Evolutionary conservation across 2,797 vertebrate genomes (phyloP).

Genomic region (Karalla daura): DNA sequence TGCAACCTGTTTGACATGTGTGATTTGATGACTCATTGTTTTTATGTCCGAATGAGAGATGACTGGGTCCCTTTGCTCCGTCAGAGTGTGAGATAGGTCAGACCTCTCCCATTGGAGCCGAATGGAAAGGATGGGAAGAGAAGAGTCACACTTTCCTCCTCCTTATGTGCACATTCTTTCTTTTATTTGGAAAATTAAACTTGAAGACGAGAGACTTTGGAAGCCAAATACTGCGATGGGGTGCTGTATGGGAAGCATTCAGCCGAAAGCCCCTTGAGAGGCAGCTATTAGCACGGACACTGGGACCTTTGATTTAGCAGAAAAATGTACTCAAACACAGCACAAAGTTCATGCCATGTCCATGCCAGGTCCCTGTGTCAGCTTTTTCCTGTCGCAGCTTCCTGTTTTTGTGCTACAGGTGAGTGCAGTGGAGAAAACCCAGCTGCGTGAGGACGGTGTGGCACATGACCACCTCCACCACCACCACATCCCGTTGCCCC

Average conservation of each 20-base stretch:
- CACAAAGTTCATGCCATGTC: background rate
- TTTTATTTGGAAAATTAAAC: background rate
- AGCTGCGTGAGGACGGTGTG: conserved; percentile 2
- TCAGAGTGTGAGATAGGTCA: conserved; percentile 74
- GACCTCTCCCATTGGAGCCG: conserved; percentile 58
- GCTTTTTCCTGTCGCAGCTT: background rate
- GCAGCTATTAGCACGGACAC: background rate
- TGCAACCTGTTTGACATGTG: conserved; percentile 22
- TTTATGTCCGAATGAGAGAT: conserved; percentile 57
- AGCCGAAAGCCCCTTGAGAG: too few relatives aligned
- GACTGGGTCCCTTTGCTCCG: conserved; percentile 40
- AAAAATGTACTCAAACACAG: background rate
- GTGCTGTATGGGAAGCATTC: background rate
- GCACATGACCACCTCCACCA: conserved; percentile 1
- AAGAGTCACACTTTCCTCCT: conserved; percentile 24
- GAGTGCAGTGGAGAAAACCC: background rate
- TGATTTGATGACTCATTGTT: conserved; percentile 65
- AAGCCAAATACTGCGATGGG: background rate
- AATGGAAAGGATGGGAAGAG: conserved; percentile 22
- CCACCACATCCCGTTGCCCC: background rate
- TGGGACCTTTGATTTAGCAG: background rate
- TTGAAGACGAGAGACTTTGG: background rate
- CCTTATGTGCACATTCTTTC: conserved; percentile 40
- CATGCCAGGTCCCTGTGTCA: background rate
- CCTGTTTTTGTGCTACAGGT: conserved; percentile 13